Conservation (phyloP, 2,797 vertebrate species). For the Mallotus villosus region DNA sequence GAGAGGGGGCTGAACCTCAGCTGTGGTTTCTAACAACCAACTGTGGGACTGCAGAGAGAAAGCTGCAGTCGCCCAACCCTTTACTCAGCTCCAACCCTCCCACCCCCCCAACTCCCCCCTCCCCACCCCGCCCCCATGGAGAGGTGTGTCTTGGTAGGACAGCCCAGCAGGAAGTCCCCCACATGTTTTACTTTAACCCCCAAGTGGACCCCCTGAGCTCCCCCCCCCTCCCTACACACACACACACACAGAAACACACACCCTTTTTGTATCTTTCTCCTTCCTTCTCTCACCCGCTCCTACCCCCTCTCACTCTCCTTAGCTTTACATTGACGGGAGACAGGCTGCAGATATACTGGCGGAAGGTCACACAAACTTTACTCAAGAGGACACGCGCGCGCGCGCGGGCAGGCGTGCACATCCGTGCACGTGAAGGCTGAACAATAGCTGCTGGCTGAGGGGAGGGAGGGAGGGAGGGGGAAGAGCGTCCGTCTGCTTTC, state of each 20-base stretch:
- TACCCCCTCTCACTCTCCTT: constrained; percentile 5
- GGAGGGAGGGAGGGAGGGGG: not conserved
- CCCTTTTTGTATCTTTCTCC: constrained; percentile 14
- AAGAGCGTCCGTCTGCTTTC: not conserved
- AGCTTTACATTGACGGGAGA: constrained; percentile 29
- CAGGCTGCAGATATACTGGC: constrained; percentile 25
- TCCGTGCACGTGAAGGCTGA: not conserved
- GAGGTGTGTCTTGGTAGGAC: constrained; percentile 41
- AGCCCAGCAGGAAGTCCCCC: constrained; percentile 44
- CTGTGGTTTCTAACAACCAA: constrained; percentile 67
- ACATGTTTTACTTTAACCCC: constrained; percentile 37
- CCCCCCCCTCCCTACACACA: constrained; percentile 12
- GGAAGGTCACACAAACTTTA: constrained; percentile 43
- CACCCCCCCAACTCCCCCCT: constrained; percentile 32
- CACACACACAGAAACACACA: not conserved
- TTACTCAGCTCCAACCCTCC: constrained; percentile 1
- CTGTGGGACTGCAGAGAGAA: constrained; percentile 65
- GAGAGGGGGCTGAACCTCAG: constrained; percentile 39
- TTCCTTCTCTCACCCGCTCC: constrained; percentile 2
- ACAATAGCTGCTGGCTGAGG: constrained; percentile 11
- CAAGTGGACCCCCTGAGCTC: not conserved
- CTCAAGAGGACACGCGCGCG: constrained; percentile 21
- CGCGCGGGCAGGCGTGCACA: not conserved
- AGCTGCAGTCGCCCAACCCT: constrained; percentile 50
- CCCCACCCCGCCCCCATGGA: constrained; percentile 31